Conservation (phyloP, 2,888 invertebrate genomes). For the Xylocampa areola region DNA sequence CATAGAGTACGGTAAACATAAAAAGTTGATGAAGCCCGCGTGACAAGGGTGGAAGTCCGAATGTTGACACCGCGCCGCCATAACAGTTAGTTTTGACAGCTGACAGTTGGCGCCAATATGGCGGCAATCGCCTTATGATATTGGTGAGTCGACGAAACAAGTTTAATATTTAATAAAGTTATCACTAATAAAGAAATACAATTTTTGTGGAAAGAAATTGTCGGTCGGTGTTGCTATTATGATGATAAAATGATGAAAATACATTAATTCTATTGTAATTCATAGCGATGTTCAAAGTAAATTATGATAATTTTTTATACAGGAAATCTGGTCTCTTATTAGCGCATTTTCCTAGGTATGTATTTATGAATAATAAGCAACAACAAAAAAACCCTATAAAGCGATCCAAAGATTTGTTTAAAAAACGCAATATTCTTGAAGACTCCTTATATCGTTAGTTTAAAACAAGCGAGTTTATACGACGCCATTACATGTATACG, state of each 20-base stretch:
- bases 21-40: slow-evolving; percentile 41
- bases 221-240: too few relatives aligned
- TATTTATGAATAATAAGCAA: too few relatives aligned
- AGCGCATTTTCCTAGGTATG: too few relatives aligned
- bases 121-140: slow-evolving; percentile 31
- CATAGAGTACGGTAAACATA: slow-evolving; percentile 59
- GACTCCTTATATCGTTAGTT: slow-evolving; percentile 52
- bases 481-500: slow-evolving; percentile 41
- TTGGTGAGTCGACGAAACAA: slow-evolving; percentile 4
- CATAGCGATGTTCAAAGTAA: too few relatives aligned
- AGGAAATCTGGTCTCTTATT: too few relatives aligned
- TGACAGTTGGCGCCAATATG: slow-evolving; percentile 62
- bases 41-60: slow-evolving; percentile 67
- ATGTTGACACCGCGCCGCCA: slow-evolving; percentile 55
- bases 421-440: slow-evolving; percentile 43
- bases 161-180: slow-evolving; percentile 7
- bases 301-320: too few relatives aligned
- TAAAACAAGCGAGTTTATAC: slow-evolving; percentile 48
- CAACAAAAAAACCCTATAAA: too few relatives aligned
- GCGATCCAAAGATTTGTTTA: too few relatives aligned
- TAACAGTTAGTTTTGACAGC: slow-evolving; percentile 64
- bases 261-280: too few relatives aligned
- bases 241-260: too few relatives aligned
- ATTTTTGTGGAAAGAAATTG: too few relatives aligned
- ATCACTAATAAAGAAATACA: too few relatives aligned